Conservation (phyloP, 2,888 invertebrate species). For the Temnothorax ravouxi region DNA sequence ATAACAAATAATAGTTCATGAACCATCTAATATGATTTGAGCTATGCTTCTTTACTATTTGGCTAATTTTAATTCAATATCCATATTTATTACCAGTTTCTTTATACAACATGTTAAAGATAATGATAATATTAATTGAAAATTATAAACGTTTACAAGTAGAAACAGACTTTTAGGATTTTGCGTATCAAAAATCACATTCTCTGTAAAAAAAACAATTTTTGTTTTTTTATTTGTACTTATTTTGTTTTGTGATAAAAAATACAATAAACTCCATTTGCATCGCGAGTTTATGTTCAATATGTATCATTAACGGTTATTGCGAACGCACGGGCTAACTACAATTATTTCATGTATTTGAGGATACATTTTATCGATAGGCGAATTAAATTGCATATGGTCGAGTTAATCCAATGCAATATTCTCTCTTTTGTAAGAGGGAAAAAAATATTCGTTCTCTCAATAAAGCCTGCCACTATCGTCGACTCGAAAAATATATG, state of each 20-base stretch:
- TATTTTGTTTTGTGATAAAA: background rate
- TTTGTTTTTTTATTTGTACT: background rate
- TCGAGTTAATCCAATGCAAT: conserved; percentile 38
- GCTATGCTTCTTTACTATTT: background rate
- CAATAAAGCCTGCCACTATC: conserved; percentile 12
- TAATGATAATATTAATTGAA: no score
- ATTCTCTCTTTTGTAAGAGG: conserved; percentile 4
- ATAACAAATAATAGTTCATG: background rate
- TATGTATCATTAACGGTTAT: conserved; percentile 29
- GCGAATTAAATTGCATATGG: conserved; percentile 27
- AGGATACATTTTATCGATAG: conserved; percentile 31
- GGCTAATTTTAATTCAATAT: background rate
- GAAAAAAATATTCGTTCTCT: background rate
- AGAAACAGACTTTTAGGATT: background rate
- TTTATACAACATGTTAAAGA: background rate
- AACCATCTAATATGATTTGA: conserved; percentile 1
- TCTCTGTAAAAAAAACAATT: background rate
- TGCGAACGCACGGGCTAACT: background rate
- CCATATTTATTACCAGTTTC: background rate
- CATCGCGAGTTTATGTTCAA: background rate
- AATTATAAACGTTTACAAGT: background rate
- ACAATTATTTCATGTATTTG: conserved; percentile 37
- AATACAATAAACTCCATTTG: conserved; percentile 22
- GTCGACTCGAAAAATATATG: conserved; percentile 27
- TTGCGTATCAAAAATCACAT: background rate